phyloP scores from a whole-genome alignment of 2,113 vertebrate species.

The Notothenia coriiceps region DNA sequence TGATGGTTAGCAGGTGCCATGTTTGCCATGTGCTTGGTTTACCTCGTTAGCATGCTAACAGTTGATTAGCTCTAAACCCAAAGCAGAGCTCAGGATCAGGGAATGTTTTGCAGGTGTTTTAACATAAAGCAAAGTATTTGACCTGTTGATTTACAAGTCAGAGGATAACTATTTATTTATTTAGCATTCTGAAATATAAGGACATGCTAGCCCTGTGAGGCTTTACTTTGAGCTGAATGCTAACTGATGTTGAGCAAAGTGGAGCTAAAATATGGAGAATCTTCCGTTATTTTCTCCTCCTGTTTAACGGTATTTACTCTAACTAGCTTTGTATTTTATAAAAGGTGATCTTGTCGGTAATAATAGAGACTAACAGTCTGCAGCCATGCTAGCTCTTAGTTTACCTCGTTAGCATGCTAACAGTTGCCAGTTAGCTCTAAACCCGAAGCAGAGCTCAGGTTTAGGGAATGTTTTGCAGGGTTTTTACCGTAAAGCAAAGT shows the following conservation, averaged over 20 bases:
- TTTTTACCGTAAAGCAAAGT: not conserved
- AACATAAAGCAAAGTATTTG: not conserved
- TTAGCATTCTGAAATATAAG: no score
- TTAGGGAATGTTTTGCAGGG: not conserved
- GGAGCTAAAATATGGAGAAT: no score
- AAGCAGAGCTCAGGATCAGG: not conserved
- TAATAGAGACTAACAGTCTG: not conserved
- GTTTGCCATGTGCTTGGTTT: not conserved
- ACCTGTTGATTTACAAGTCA: not conserved
- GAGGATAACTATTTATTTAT: no score
- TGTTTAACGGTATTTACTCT: no score
- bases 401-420: slow-evolving; percentile 21
- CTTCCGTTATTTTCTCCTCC: no score
- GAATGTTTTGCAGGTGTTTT: not conserved
- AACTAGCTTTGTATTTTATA: no score
- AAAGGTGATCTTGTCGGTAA: no score
- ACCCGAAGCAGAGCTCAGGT: not conserved
- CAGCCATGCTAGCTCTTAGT: slow-evolving; percentile 16
- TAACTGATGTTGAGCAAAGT: no score
- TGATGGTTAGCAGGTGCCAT: not conserved
- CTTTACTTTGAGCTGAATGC: no score
- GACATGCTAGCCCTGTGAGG: no score
- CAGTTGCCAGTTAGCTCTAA: not conserved
- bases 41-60: slow-evolving; percentile 20
- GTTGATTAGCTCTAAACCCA: slow-evolving; percentile 3